Percentiles rank a stretch among this genome's conserved stretches.
phyloP scores from a whole-genome alignment of 2,888 invertebrate species.

The Nomada ferruginata region DNA sequence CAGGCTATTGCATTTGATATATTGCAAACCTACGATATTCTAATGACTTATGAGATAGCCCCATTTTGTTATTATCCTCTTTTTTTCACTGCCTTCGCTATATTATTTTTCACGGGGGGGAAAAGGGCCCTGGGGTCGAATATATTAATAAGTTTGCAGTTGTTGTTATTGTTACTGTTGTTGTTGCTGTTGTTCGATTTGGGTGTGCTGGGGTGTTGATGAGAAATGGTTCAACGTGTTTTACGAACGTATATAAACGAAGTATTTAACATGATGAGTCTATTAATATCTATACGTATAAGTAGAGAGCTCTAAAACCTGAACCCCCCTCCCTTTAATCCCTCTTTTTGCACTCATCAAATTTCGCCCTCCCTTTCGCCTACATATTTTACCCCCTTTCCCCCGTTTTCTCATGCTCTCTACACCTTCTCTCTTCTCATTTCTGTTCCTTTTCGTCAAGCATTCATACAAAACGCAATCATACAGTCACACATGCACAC shows the following conservation, averaged over 20 bases:
- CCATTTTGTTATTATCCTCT: constrained; percentile 45
- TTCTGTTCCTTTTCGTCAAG: background rate
- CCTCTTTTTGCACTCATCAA: constrained; percentile 29
- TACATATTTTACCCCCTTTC: background rate
- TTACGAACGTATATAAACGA: constrained; percentile 72
- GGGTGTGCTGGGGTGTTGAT: constrained; percentile 64
- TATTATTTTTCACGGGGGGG: constrained; percentile 40
- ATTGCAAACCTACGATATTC: constrained; percentile 80
- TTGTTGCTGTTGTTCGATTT: constrained; percentile 34
- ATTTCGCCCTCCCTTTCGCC: background rate
- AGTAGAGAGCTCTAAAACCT: constrained; percentile 74
- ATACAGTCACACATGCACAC: constrained; percentile 19
- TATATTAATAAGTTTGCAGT: constrained; percentile 31
- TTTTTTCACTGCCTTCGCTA: constrained; percentile 19
- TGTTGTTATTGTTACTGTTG: constrained; percentile 17
- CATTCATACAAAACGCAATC: constrained; percentile 8
- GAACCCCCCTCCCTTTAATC: constrained; percentile 52
- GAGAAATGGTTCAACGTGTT: constrained; percentile 68
- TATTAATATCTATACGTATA: constrained; percentile 75
- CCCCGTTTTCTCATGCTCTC: constrained; percentile 16
- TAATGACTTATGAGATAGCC: constrained; percentile 79
- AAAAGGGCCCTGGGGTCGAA: constrained; percentile 60
- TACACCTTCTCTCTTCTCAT: constrained; percentile 13
- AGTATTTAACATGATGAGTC: constrained; percentile 75
- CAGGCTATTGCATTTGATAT: constrained; percentile 80